Evolutionary conservation across 2,888 invertebrate species (phyloP).

Genomic region (Drosophila kanekoi): DNA sequence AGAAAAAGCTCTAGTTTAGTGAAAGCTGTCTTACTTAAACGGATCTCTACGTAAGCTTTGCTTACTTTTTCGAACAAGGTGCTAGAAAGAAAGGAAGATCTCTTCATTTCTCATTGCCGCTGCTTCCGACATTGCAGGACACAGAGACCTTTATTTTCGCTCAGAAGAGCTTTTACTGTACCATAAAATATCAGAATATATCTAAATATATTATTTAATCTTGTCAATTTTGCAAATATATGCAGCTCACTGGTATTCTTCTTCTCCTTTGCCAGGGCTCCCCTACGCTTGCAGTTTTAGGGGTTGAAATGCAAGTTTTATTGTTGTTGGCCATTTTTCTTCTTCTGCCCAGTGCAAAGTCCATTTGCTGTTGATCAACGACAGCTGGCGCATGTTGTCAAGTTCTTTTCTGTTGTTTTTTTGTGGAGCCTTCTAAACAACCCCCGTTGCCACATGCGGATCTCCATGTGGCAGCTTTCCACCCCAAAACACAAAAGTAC

Average conservation of each 20-base stretch:
- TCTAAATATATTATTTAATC: background rate
- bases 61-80: background rate
- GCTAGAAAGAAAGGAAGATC: background rate
- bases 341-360: slow-evolving; percentile 32
- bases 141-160: too few relatives aligned
- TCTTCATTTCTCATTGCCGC: too few relatives aligned
- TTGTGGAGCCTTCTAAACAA: slow-evolving; percentile 47
- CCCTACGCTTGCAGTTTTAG: slow-evolving; percentile 33
- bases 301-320: slow-evolving; percentile 43
- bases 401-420: background rate
- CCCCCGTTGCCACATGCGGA: slow-evolving; percentile 50
- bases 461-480: slow-evolving; percentile 52
- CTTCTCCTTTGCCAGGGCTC: slow-evolving; percentile 8
- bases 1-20: too few relatives aligned
- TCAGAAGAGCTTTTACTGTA: background rate
- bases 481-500: slow-evolving; percentile 41
- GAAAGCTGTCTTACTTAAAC: background rate
- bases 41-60: background rate
- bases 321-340: background rate
- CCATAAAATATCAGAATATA: background rate
- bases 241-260: too few relatives aligned
- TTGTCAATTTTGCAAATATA: background rate
- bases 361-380: slow-evolving; percentile 47
- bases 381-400: slow-evolving; percentile 43
- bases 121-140: too few relatives aligned